Evolutionary conservation across 1,140 invertebrate species (phyloP), one percentile per base, ranked within the genome.

Genomic region (Yoshiicerus persimilis): DNA sequence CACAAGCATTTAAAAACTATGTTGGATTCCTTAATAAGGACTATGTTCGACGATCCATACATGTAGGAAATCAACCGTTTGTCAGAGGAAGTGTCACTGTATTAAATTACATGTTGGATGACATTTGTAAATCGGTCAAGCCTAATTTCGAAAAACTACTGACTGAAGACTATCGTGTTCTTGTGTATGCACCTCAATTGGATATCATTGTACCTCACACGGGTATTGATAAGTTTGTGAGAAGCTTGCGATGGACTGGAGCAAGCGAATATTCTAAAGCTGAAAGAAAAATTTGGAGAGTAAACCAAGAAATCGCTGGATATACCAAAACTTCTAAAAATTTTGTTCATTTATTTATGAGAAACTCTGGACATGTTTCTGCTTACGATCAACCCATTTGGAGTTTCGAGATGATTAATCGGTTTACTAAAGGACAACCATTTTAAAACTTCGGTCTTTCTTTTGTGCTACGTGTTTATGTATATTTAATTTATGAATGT

Each of bases 31-130:
- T 94, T 4, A 91, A 92, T 16, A 88, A 91, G 11, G 91, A 92
- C 3, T 66, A 91, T 5, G 92, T 93, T 2, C 91, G 94, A 5
- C 90, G 91, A 86, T 92, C 93, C 2, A 93, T 94, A 27, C 94
- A 94, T 89, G 93, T 94, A 4, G 94, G 94, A 0, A 93, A 93
- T 90, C 92, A 94, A 88, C 91, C 92, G 89, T 91, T 91, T 88
- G 92, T 92, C 0, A 56, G 89, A 2, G 92, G 92, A 87, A 87
- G 90, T 30, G 39, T 64, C 3, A 88, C 75, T 5, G 88, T 86
- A 0, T 39, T 90, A 0, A 87, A 87, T 32, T 64, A 80, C 41
- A 36, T 90, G 84, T 30, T 86, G 25, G 41, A 87, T 2, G 89
- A 90, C n/a, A 86, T 90, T 56, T 88, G 80, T 47, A 84, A 89